A percentile compares a stretch with the other conserved stretches of the same genome.
phyloP scores from a whole-genome alignment of 53 echinoderm and acorn worm genomes.

The Temnopleurus reevesii region DNA sequence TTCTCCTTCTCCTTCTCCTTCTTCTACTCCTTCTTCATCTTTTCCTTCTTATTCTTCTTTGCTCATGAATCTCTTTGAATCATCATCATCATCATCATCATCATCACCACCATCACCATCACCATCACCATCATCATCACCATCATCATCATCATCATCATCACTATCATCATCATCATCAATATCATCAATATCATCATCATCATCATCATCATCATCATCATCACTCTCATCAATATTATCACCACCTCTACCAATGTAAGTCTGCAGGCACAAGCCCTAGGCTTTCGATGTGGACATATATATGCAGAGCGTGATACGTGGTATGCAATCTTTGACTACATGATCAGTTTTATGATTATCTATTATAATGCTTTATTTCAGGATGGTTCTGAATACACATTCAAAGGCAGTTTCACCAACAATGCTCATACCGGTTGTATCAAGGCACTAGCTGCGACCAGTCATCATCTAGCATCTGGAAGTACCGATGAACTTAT shows the following conservation, averaged over 20 bases:
- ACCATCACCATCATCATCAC: neutral
- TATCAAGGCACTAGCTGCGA: slow-evolving; percentile 77
- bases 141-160: neutral
- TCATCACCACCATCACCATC: neutral
- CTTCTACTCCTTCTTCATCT: too few relatives aligned
- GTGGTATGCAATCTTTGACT: too few relatives aligned
- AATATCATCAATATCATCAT: neutral
- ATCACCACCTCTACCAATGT: neutral
- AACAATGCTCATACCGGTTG: slow-evolving; percentile 96
- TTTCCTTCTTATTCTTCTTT: too few relatives aligned
- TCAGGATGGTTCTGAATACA: slow-evolving; percentile 53
- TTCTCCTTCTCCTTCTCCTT: too few relatives aligned
- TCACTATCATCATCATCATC: neutral
- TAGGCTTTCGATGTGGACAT: too few relatives aligned
- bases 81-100: neutral
- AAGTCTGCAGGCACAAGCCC: too few relatives aligned
- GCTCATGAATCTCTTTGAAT: too few relatives aligned
- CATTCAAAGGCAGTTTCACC: slow-evolving; percentile 71
- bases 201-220: neutral
- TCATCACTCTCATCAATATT: neutral
- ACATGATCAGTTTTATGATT: too few relatives aligned
- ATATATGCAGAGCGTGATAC: too few relatives aligned
- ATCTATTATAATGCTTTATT: too few relatives aligned
- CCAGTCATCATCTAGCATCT: slow-evolving; percentile 70
- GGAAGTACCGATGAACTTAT: slow-evolving; percentile 95